Percentiles rank a stretch among this genome's conserved stretches.
phyloP scores from a whole-genome alignment of 2,888 invertebrate genomes.

The Catonia carolina region DNA sequence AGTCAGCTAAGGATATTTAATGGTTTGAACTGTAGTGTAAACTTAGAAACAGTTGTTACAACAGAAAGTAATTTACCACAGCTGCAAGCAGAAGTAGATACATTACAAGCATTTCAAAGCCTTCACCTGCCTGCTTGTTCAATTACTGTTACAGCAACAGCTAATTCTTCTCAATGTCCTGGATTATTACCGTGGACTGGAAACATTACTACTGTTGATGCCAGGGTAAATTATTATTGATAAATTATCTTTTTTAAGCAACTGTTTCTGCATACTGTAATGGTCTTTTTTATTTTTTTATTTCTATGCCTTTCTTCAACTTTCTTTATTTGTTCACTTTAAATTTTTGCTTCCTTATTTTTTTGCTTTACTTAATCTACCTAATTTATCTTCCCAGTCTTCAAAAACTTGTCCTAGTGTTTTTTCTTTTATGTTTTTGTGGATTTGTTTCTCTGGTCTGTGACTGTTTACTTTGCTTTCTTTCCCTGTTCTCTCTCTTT shows the following conservation, averaged over 20 bases:
- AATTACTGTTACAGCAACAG: slow-evolving; percentile 3
- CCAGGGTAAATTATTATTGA: slow-evolving; percentile 6
- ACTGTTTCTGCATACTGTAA: neutral
- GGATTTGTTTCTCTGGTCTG: too few species aligned
- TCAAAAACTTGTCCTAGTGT: too few species aligned
- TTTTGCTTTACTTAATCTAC: too few species aligned
- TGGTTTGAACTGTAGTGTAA: slow-evolving; percentile 48
- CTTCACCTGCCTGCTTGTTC: slow-evolving; percentile 3
- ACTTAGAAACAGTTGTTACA: neutral
- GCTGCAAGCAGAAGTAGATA: slow-evolving; percentile 1
- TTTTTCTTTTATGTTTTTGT: too few species aligned
- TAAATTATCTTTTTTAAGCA: neutral
- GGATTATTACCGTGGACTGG: slow-evolving; percentile 1
- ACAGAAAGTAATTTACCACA: neutral
- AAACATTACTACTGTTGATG: neutral
- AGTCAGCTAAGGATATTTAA: slow-evolving; percentile 68
- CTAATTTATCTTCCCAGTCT: too few species aligned
- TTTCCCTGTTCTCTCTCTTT: too few species aligned
- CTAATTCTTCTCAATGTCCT: neutral
- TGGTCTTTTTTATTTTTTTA: neutral
- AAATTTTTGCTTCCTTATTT: too few species aligned
- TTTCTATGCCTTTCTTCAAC: too few species aligned
- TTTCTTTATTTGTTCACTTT: too few species aligned
- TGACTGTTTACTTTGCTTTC: too few species aligned
- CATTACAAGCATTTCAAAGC: slow-evolving; percentile 14